These are phyloP conservation scores for Rotaria socialis DNA, from an alignment of 2,888 invertebrate species.

Conservation along the genomic window DNA sequence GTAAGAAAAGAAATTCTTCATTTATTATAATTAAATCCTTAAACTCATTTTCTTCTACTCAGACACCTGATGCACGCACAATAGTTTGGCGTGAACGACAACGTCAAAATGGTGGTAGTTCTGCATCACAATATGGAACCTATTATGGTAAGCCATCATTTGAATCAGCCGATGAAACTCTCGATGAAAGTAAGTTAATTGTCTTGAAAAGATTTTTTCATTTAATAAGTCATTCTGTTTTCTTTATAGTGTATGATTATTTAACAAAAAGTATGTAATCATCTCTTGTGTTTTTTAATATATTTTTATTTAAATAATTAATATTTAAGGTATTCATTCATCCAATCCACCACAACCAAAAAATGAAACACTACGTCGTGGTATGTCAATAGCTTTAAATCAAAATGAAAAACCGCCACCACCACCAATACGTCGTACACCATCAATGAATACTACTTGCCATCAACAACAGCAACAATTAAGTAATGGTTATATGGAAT, in stretches of 20 bases:
- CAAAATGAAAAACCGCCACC: conserved; percentile 10
- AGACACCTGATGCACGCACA: neutral
- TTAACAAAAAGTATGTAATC: neutral
- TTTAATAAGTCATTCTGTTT: neutral
- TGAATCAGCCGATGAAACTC: neutral
- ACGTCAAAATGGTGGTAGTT: neutral
- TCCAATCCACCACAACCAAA: neutral
- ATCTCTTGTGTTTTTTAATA: neutral
- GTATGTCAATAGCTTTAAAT: neutral
- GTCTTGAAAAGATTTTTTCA: neutral
- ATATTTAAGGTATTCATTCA: neutral
- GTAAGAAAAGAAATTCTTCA: neutral
- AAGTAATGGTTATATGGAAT: conserved; percentile 13
- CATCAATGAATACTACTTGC: conserved; percentile 29
- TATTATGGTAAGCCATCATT: conserved; percentile 9
- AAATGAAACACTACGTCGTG: conserved; percentile 10
- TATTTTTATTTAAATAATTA: no score
- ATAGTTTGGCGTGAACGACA: conserved; percentile 19
- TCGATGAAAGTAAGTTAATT: conserved; percentile 2
- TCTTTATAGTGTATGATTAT: conserved; percentile 10
- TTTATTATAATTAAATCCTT: neutral
- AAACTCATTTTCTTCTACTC: neutral
- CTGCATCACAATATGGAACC: conserved; percentile 9
- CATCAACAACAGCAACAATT: conserved; percentile 3
- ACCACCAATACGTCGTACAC: conserved; percentile 29